These are phyloP conservation scores for Phoebastria nigripes DNA, from an alignment of 2,797 vertebrate genomes.

Conservation along the genomic window DNA sequence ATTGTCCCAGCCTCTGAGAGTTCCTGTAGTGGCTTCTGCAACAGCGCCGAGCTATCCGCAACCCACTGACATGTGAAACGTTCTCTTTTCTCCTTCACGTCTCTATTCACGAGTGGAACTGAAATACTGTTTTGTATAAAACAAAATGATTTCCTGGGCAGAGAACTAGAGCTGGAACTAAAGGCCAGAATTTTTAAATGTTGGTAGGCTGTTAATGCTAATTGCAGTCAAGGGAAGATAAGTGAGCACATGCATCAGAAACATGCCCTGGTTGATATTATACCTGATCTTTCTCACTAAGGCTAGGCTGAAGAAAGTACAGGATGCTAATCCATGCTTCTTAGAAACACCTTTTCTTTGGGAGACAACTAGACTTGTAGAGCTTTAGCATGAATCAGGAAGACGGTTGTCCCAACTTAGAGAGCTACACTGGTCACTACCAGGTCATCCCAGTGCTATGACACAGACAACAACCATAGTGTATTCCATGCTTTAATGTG, in stretches of 20 bases:
- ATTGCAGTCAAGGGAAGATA: background rate
- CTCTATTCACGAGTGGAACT: background rate
- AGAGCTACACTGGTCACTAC: background rate
- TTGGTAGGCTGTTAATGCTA: background rate
- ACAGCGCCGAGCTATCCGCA: slow-evolving; percentile 2
- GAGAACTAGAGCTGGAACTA: background rate
- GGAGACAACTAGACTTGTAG: background rate
- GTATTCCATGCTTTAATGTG: background rate
- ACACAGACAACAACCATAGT: background rate
- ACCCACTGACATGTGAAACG: background rate
- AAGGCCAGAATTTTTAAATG: background rate
- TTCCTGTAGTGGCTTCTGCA: slow-evolving; percentile 11
- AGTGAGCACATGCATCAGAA: background rate
- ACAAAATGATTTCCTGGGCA: background rate
- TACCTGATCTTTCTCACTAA: background rate
- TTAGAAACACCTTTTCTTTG: background rate
- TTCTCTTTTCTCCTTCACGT: background rate
- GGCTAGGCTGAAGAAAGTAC: background rate
- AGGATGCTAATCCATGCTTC: background rate
- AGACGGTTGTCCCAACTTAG: background rate
- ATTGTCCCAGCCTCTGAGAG: background rate
- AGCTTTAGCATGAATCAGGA: background rate
- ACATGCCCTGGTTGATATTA: background rate
- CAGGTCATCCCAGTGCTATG: background rate
- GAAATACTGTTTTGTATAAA: background rate